Evolutionary conservation across 2,888 invertebrate genomes (phyloP), one percentile per base, ranked within the genome.

Genomic region (Xestoiulus laeticollis): DNA sequence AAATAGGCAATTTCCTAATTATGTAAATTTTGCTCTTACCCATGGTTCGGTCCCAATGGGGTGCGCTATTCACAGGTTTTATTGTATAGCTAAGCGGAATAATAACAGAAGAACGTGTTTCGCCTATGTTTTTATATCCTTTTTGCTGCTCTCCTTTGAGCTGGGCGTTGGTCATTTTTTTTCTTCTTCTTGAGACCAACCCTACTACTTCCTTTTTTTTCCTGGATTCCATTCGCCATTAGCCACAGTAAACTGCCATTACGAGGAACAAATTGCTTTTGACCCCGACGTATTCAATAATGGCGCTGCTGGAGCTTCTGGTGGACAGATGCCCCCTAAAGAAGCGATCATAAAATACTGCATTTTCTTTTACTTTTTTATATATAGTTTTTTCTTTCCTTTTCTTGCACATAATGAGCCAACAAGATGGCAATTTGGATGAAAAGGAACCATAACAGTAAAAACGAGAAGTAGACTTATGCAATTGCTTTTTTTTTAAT

Each of bases 231-330:
- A 78, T 30, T 78, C 26, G 78, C 78, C 78, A 78, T 78, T 78
- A 78, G 14, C 14, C 78, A 30, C 78, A 78, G 78, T 78, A 78
- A 78, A 78, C 78, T 78, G 78, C 78, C 78, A 78, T 78, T 78
- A 78, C 30, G 78, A 32, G 78, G 78, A 78, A 78, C 78, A 78
- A 78, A 78, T 78, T 78, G 78, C 78, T 78, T 78, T 78, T 78
- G 78, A 78, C 78, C 78, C 78, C 30, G 78, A 78, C 78, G 68
- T 32, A 78, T 78, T 78, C 78, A 78, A 78, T 78, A 78, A 78
- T 78, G 78, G 78, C 78, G 78, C 78, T 78, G 78, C 78, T 32
- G 78, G 78, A 78, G 78, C 30, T 78, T 78, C 78, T 78, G 78
- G 78, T 78, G 78, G 30, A 78, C 78, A 78, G 78, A 78, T 78